Evolutionary conservation across 2,797 vertebrate species (phyloP), one percentile per base, ranked within the genome.

Genomic region (Esox masquinongy): DNA sequence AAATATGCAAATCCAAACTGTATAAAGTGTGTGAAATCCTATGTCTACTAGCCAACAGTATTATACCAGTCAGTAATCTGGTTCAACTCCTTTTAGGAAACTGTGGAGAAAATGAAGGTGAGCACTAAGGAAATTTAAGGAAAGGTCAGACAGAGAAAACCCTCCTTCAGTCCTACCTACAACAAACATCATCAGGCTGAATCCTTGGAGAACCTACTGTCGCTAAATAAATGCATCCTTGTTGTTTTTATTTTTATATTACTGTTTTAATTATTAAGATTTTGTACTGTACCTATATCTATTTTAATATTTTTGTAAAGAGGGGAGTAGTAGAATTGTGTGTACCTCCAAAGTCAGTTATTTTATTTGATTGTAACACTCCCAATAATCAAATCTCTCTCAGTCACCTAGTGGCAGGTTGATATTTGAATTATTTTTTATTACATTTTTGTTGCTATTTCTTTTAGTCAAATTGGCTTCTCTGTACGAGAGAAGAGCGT

Each of bases 101-200:
- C 97, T 0, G 93, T 94, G 6, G 96, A 97, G 92, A 97, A 98
- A 92, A 95, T 95, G 95, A 96, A 93, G 89, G 74, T 87, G 84
- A 97, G 92, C 93, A 95, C 94, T 90, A 99, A 99, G 91, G 96
- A 99, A 85, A 95, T 93, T 12, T 61, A 26, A 61, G 56, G 81
- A 87, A 74, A 69, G 51, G 43, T 11, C 43, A 75, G 78, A 77
- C 16, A 19, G 53, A 59, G 56, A 59, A 9, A 59, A 22, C 0
- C n/a, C 53, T n/a, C n/a, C 9, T 59, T 59, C 56, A 59, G 56
- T 59, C 56, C 22, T 24, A 24, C 56, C 56, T 12, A 22, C 56
- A 59, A 61, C 22, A 61, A 61, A 12, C 56, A 26, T 11, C 22
- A 22, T 24, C n/a, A 22, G 56, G 22, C 56, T 61, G 56, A 24